Evolutionary conservation across 2,888 invertebrate species (phyloP).

Genomic region (Ecliptopera silaceata): DNA sequence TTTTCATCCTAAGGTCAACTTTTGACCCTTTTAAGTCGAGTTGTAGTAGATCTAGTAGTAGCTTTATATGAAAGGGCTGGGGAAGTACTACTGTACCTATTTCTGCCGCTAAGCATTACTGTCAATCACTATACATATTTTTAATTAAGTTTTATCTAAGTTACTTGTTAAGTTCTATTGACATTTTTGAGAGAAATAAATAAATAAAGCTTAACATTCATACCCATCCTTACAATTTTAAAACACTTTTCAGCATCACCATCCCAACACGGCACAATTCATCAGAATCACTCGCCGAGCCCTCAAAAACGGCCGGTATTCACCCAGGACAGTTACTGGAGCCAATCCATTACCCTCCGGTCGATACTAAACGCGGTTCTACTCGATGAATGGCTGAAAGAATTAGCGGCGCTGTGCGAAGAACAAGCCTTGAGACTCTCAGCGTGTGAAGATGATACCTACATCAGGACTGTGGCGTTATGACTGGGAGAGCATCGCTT

Average conservation of each 20-base stretch:
- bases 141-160: too few species aligned
- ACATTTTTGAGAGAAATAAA: too few species aligned
- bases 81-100: too few species aligned
- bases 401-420: constrained; percentile 96
- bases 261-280: constrained; percentile 44
- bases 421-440: constrained; percentile 90
- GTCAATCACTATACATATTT: too few species aligned
- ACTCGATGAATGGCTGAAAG: constrained; percentile 97
- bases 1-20: too few species aligned
- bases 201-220: too few species aligned
- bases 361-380: constrained; percentile 88
- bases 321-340: constrained; percentile 76
- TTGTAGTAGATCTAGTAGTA: too few species aligned
- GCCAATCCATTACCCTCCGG: constrained; percentile 69
- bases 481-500: constrained; percentile 55
- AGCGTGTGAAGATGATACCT: constrained; percentile 65
- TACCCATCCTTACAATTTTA: too few species aligned
- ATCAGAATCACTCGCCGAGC: constrained; percentile 39
- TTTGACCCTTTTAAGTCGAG: too few species aligned
- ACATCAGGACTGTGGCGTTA: constrained; percentile 68
- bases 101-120: too few species aligned
- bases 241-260: constrained; percentile 40
- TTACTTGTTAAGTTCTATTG: too few species aligned
- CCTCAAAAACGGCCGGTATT: constrained; percentile 60
- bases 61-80: too few species aligned